phyloP scores from a whole-genome alignment of 2,113 vertebrate species.

The Platichthys stellatus region DNA sequence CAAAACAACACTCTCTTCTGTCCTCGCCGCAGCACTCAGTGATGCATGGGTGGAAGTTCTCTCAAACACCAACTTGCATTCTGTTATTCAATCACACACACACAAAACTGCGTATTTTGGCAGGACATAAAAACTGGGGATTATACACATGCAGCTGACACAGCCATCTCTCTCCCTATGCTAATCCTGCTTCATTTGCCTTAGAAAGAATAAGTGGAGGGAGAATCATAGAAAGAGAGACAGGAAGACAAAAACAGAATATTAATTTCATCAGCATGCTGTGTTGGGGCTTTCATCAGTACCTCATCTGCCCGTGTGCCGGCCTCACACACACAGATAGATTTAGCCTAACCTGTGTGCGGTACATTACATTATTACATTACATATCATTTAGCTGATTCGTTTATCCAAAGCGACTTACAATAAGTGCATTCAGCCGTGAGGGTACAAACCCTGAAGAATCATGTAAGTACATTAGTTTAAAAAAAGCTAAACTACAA shows the following conservation, averaged over 20 bases:
- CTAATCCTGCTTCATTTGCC: conserved; percentile 80
- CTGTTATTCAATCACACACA: conserved; percentile 42
- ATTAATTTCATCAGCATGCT: conserved; percentile 62
- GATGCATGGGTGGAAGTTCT: conserved; percentile 12
- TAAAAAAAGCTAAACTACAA: no score
- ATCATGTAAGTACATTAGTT: no score
- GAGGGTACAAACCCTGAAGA: no score
- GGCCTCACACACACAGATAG: neutral
- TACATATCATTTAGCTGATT: no score
- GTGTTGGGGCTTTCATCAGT: neutral
- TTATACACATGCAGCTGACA: conserved; percentile 72
- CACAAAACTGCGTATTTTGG: conserved; percentile 66
- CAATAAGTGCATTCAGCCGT: no score
- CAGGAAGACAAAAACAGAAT: conserved; percentile 55
- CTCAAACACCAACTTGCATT: conserved; percentile 36
- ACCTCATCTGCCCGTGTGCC: conserved; percentile 30
- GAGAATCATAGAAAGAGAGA: conserved; percentile 19
- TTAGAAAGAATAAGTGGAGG: conserved; percentile 53
- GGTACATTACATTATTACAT: no score
- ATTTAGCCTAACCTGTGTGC: neutral
- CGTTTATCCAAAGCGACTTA: no score
- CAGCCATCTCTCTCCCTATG: conserved; percentile 59
- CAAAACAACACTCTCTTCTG: conserved; percentile 3
- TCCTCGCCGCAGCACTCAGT: conserved; percentile 27
- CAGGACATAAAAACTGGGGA: conserved; percentile 72